A percentile compares a stretch with the other conserved stretches of the same genome.
Evolutionary conservation across 1,140 invertebrate genomes (phyloP).

Genomic region (Drosophila serrata): DNA sequence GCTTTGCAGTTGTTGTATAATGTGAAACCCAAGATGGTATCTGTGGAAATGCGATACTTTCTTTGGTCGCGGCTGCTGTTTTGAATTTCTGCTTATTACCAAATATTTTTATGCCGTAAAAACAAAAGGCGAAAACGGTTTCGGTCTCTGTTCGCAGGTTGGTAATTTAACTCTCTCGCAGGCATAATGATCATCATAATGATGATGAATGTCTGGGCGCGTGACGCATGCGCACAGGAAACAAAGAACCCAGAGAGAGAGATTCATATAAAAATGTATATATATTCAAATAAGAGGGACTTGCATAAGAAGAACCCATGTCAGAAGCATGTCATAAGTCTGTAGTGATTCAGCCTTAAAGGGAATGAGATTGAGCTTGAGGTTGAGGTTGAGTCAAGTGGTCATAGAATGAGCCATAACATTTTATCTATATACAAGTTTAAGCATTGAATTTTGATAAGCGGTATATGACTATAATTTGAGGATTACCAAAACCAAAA

Average conservation of each 20-base stretch:
- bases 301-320: conserved; percentile 12
- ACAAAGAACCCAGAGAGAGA: conserved; percentile 24
- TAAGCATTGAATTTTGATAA: conserved; percentile 10
- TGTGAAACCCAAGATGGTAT: conserved; percentile 54
- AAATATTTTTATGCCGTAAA: conserved; percentile 61
- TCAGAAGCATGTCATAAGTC: neutral
- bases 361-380: neutral
- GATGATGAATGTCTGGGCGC: conserved; percentile 32
- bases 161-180: conserved; percentile 60
- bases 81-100: conserved; percentile 78
- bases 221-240: conserved; percentile 38
- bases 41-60: conserved; percentile 78
- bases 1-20: conserved; percentile 59
- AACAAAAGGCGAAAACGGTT: conserved; percentile 39
- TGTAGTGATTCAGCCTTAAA: conserved; percentile 16
- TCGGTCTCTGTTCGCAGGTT: conserved; percentile 46
- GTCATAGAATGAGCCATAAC: neutral
- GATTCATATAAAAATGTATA: conserved; percentile 1
- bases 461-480: conserved; percentile 8
- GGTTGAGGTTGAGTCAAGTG: conserved; percentile 19
- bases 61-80: conserved; percentile 31
- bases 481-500: conserved; percentile 7
- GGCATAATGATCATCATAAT: conserved; percentile 30
- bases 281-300: neutral
- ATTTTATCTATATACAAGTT: conserved; percentile 13